Evolutionary conservation across 2,113 vertebrate species (phyloP), one percentile per base, ranked within the genome.

Genomic region (Plectropomus leopardus): DNA sequence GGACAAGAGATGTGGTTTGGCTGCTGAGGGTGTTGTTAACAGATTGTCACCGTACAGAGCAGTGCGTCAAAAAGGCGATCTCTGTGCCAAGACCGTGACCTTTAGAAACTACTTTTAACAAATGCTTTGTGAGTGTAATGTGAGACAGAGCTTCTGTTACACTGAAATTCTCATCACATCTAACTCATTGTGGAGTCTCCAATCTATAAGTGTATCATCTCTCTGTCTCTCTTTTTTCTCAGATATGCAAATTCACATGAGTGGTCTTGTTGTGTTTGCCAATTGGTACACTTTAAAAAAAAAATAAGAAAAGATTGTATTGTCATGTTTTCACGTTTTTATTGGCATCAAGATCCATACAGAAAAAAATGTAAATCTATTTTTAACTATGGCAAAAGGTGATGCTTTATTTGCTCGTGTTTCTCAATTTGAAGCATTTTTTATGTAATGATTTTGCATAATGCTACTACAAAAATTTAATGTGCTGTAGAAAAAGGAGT

Each of bases 51-150:
- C 57, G 60, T 36, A 5, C n/a, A 70, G 44, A 66, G 65, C 57
- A 51, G 55, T 47, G 11, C 10, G 10, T 50, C 53, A 47, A 7
- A 16, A 42, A 75, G 67, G 58, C 19, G 23, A 60, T 60, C 57
- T 45, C 82, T 47, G 15, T 4, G 58, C 61, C 34, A 40, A 76
- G 40, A 78, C 6, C 2, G 3, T 82, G 71, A 84, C 84, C 81
- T 90, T 90, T 82, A 40, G 1, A 73, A 45, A 74, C 14, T 44
- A 36, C 34, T n/a, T 72, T 34, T 42, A 67, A 57, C 55, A 78
- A 84, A 73, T 70, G 77, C 67, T 82, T 68, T 64, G 73, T 47
- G 42, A 69, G 51, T 69, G 50, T 61, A 78, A 77, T 60, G 58
- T 59, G 44, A 79, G 53, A 59, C 30, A 7, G n/a, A 50, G 61